Evolutionary conservation across 2,888 invertebrate genomes (phyloP), one percentile per base, ranked within the genome.

Genomic region (Eupsilia transversa): DNA sequence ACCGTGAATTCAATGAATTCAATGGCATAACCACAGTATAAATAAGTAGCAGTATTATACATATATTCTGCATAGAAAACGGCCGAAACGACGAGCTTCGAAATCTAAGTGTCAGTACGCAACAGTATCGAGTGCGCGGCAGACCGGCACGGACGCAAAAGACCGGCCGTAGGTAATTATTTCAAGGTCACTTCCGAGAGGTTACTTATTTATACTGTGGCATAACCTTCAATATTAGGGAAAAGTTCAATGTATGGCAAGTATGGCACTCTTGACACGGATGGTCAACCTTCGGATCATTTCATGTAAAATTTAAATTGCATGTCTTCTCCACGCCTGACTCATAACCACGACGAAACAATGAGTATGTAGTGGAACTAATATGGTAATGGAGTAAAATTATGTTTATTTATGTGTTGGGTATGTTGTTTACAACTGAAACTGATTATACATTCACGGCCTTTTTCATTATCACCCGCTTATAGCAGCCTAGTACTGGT

Each of bases 251-350:
- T n/a, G n/a, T n/a, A n/a, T n/a, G n/a, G n/a, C n/a, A n/a, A n/a
- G n/a, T n/a, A n/a, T n/a, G n/a, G n/a, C n/a, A 86, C 54, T 80
- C 85, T 86, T 86, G 84, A 84, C 87, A 87, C 69, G 75, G 82
- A 80, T 82, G 66, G 30, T 7, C 60, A 80, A 87, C 89, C 88
- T 88, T 89, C 81, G 64, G 49, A 10, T n/a, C 27, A 41, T 70
- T 66, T 76, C 56, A 72, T 72, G 56, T 75, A 69, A 63, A 67
- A 74, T 76, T 65, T 69, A 75, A 86, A 82, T 83, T 76, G 64
- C 72, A 66, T 27, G 64, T 79, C 78, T 80, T 86, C 72, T 80
- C 27, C 57, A 79, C 73, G 77, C 74, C 71, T 33, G 38, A 80
- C 41, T 49, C 76, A 76, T 57, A 41, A 30, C 60, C 72, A 75